These are phyloP conservation scores for Phenacoccus solenopsis DNA, from an alignment of 1,140 invertebrate genomes.

Conservation along the genomic window DNA sequence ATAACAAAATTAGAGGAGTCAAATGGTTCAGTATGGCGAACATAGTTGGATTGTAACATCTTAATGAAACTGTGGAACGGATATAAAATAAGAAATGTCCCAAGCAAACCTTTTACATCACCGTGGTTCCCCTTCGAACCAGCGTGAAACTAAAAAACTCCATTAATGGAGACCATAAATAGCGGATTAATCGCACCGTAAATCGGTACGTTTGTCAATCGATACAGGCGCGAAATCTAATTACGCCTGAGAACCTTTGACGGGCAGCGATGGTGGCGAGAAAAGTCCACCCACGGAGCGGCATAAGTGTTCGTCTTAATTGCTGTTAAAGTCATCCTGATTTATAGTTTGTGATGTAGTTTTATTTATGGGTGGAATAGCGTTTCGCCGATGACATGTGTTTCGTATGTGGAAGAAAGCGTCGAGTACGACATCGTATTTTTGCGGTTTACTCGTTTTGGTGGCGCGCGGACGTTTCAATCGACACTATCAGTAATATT, in stretches of 20 bases:
- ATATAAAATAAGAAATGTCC: too few species aligned
- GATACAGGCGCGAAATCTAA: neutral
- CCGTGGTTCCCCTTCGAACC: too few species aligned
- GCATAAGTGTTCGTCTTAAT: neutral
- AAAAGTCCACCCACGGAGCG: neutral
- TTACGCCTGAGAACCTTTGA: neutral
- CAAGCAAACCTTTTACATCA: too few species aligned
- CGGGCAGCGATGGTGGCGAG: neutral
- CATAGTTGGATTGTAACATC: too few species aligned
- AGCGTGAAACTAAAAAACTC: neutral
- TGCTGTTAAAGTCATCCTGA: constrained; percentile 1
- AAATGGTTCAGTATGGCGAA: too few species aligned
- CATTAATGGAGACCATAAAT: neutral
- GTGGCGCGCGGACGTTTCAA: neutral
- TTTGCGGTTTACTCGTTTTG: neutral
- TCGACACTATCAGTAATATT: constrained; percentile 2
- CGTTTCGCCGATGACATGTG: neutral
- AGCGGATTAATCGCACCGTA: neutral
- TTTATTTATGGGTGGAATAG: neutral
- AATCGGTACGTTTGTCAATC: neutral
- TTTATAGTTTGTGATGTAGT: neutral
- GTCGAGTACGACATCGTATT: neutral
- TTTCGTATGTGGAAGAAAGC: neutral
- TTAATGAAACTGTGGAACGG: too few species aligned
- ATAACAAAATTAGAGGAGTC: too few species aligned